Percentiles rank a stretch among this genome's conserved stretches.
These are phyloP conservation scores for Catocala nupta DNA, from an alignment of 2,888 invertebrate species.

Conservation along the genomic window DNA sequence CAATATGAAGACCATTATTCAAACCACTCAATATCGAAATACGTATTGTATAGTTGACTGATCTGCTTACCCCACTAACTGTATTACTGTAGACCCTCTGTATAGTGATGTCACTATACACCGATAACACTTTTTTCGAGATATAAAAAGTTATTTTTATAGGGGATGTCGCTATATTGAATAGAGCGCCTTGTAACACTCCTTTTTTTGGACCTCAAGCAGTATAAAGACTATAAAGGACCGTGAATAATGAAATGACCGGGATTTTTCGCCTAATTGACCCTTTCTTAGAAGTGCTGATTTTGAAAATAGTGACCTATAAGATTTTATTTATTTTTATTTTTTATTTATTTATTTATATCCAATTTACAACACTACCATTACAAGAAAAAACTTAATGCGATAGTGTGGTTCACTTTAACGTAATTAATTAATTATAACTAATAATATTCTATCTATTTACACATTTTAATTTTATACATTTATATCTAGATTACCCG, in stretches of 20 bases:
- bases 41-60: neutral
- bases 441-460: too few species aligned
- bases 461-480: too few species aligned
- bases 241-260: constrained; percentile 8
- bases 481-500: too few species aligned
- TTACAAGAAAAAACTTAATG: too few species aligned
- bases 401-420: too few species aligned
- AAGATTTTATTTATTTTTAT: constrained; percentile 2
- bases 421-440: too few species aligned
- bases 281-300: neutral
- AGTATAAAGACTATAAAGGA: constrained; percentile 24
- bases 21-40: too few species aligned
- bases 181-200: constrained; percentile 32
- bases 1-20: too few species aligned
- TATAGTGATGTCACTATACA: constrained; percentile 20
- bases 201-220: constrained; percentile 28
- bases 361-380: too few species aligned
- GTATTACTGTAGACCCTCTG: constrained; percentile 26
- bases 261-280: constrained; percentile 16
- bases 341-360: neutral
- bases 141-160: constrained; percentile 53
- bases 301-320: neutral
- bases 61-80: neutral
- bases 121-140: constrained; percentile 44
- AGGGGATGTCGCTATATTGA: constrained; percentile 44